Percentiles rank a stretch among this genome's conserved stretches.
These are phyloP conservation scores for Urocynchramus pylzowi DNA, from an alignment of 2,113 vertebrate genomes.

Conservation along the genomic window DNA sequence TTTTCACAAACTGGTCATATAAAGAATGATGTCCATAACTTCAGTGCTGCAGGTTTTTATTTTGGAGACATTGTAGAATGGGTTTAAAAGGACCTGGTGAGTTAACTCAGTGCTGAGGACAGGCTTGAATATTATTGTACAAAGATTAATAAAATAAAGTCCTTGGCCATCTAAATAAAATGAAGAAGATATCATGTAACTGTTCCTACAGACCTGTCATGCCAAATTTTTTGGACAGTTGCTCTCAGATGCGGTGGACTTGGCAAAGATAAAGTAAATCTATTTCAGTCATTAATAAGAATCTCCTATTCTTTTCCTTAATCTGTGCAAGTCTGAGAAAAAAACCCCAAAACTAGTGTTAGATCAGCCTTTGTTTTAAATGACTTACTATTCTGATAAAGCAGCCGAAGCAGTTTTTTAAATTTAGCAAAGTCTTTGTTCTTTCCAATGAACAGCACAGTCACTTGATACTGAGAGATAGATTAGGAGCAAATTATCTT, in stretches of 20 bases:
- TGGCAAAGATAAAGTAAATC: background rate
- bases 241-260: background rate
- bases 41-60: background rate
- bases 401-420: background rate
- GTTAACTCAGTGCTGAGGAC: background rate
- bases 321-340: background rate
- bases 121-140: background rate
- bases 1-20: background rate
- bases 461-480: constrained; percentile 16
- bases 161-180: background rate
- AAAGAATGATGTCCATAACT: background rate
- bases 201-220: background rate
- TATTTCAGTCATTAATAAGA: background rate
- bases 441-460: background rate
- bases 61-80: background rate
- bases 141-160: background rate
- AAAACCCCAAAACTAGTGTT: rapidly evolving
- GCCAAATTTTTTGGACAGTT: background rate
- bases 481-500: constrained; percentile 39
- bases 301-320: background rate
- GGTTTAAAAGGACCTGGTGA: background rate
- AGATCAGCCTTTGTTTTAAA: constrained; percentile 8
- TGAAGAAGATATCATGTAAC: background rate
- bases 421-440: constrained; percentile 36
- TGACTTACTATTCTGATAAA: background rate